phyloP scores from a whole-genome alignment of 2,113 vertebrate genomes.

The Osmerus eperlanus region DNA sequence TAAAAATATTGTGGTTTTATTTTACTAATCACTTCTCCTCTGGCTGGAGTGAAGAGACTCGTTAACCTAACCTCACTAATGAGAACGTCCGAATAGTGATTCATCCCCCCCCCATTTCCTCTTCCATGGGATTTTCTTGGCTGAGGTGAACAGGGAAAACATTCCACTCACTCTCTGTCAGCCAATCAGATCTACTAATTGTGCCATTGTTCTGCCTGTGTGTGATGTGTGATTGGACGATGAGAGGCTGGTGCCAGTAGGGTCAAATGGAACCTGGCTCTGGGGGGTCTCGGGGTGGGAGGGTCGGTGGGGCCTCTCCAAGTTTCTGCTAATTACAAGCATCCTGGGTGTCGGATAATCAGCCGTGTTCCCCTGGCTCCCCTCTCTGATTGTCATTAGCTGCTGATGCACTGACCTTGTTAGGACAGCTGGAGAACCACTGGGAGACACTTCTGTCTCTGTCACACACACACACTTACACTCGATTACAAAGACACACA shows the following conservation, averaged over 20 bases:
- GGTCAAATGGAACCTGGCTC: not conserved
- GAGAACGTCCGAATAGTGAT: not conserved
- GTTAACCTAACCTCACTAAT: no score
- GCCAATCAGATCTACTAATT: no score
- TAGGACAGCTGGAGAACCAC: slow-evolving; percentile 39
- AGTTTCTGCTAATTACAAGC: not conserved
- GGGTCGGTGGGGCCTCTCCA: not conserved
- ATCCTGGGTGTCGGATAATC: not conserved
- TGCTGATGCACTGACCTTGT: slow-evolving; percentile 51
- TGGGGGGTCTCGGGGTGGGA: not conserved
- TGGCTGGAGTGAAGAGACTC: no score
- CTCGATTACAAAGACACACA: no score
- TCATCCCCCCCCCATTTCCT: slow-evolving; percentile 20
- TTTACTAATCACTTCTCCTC: no score
- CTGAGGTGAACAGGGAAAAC: no score
- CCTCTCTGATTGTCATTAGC: slow-evolving; percentile 54
- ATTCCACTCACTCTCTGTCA: no score
- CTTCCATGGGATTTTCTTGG: not conserved
- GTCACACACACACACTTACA: not conserved
- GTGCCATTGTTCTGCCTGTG: no score
- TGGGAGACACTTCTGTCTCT: slow-evolving; percentile 19
- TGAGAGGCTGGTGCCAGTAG: no score
- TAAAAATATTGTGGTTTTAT: no score
- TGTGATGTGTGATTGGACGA: no score
- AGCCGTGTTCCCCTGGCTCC: slow-evolving; percentile 35